Percentiles rank a stretch among this genome's conserved stretches.
Evolutionary conservation across 2,113 vertebrate genomes (phyloP).

Genomic region (Microcebus jonahi): DNA sequence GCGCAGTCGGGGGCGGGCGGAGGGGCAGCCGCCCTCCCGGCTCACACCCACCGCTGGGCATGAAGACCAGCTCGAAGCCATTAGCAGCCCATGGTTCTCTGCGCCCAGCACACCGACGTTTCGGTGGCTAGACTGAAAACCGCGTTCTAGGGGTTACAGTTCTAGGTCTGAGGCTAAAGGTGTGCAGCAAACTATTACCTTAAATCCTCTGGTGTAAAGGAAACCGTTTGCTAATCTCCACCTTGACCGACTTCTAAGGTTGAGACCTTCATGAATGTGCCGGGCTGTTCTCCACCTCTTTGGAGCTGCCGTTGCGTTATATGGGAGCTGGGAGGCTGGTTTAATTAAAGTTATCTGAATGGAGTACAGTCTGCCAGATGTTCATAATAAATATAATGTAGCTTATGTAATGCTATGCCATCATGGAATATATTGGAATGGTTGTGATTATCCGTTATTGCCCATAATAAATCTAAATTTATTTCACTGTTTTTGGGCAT

Average conservation of each 20-base stretch:
- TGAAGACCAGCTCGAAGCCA: fast-evolving
- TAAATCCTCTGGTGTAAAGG: constrained; percentile 63
- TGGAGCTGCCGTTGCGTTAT: constrained; percentile 80
- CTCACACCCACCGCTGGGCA: fast-evolving
- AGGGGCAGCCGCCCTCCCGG: fast-evolving
- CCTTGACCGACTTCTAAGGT: constrained; percentile 69
- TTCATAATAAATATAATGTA: constrained; percentile 84
- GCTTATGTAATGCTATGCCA: constrained; percentile 86
- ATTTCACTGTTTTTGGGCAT: constrained; percentile 84
- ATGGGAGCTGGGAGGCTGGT: constrained; percentile 85
- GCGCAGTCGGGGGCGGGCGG: fast-evolving
- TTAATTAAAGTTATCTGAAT: constrained; percentile 89
- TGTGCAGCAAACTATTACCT: constrained; percentile 46
- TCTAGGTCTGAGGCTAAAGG: not conserved
- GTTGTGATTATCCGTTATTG: constrained; percentile 87
- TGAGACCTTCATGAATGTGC: constrained; percentile 65
- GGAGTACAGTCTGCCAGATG: constrained; percentile 85
- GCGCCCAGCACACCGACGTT: fast-evolving
- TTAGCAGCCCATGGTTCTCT: not conserved
- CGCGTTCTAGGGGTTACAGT: fast-evolving
- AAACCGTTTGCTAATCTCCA: constrained; percentile 59
- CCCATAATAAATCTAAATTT: constrained; percentile 86
- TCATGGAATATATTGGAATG: constrained; percentile 84
- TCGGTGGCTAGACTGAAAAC: fast-evolving
- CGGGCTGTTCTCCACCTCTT: constrained; percentile 72